phyloP scores from a whole-genome alignment of 2,888 invertebrate species.

The Volucella inanis region DNA sequence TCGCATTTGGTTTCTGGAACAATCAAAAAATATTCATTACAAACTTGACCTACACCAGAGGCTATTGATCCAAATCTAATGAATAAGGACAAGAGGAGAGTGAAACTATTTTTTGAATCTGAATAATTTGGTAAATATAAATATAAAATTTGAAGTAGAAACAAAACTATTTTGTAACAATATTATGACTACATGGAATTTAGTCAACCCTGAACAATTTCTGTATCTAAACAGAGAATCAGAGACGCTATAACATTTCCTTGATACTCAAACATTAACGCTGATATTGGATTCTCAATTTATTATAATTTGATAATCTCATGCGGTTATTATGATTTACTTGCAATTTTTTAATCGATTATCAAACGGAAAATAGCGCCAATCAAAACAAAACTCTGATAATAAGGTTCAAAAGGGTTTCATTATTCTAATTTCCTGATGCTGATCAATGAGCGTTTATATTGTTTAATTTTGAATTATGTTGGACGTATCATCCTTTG shows the following conservation, averaged over 20 bases:
- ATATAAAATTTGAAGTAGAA: too few species aligned
- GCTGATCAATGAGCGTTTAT: constrained; percentile 1
- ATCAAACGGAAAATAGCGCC: not conserved
- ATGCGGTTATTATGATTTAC: constrained; percentile 5
- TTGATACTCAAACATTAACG: constrained; percentile 3
- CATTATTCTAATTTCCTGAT: constrained; percentile 7
- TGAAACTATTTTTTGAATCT: not conserved
- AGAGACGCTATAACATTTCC: constrained; percentile 3
- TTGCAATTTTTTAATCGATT: constrained; percentile 16
- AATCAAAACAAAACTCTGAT: constrained; percentile 31
- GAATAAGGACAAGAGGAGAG: not conserved
- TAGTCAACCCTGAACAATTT: not conserved
- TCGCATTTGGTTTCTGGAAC: not conserved
- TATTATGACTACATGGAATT: too few species aligned
- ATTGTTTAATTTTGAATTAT: not conserved
- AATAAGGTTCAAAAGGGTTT: constrained; percentile 39
- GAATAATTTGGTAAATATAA: not conserved
- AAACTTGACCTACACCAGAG: not conserved
- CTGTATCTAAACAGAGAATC: not conserved
- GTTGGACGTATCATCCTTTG: too few species aligned
- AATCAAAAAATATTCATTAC: not conserved
- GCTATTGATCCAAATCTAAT: constrained; percentile 10
- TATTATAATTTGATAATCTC: not conserved
- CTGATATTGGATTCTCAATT: not conserved
- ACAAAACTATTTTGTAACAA: too few species aligned